Base-by-base conservation (phyloP, 2,113 vertebrate species). In the Lipotes vexillifer region DNA sequence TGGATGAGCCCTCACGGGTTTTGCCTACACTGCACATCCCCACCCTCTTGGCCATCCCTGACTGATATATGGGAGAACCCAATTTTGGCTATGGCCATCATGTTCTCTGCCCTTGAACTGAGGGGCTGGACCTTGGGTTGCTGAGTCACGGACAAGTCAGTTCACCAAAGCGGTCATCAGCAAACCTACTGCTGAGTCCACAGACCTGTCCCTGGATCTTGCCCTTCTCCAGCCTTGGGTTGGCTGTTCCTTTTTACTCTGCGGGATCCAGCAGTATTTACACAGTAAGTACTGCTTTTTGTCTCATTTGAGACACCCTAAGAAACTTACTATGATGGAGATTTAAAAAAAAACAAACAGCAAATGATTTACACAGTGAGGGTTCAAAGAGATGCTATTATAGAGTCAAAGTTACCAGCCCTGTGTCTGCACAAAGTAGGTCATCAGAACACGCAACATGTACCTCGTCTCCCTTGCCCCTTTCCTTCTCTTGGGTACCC, bases 391-490 rank as follows among this genome's bases (percentile, higher is more conserved):
- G 33, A 57, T 5, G 31, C 21, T 20, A 15, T 8, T 8, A 31
- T 59, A 29, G 1, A 8, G 38, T 63, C 8, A 46, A 41, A 33
- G 55, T 25, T 10, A 4, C 8, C 8, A 41, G 38, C 52, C 36
- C 7, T 8, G 61, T 15, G 33, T 59, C 57, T 88, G 41, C 55
- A 44, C 71, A 12, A 33, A 31, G 69, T 8, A 52, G 63, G 81
- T 25, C 12, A 3, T 78, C 38, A 5, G 57, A 6, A 25, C 0
- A 3, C 38, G 7, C 25, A 10, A 12, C 15, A 3, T 1, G 2
- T 2, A 6, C 41, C 2, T 31, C 13, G 0, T 17, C 25, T 36
- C 57, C 65, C 9, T 18, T 20, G 2, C 27, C 13, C 3, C n/a
- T 7, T 8, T 52, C 46, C 65, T 63, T 46, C 9, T 68, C 78